phyloP scores from a whole-genome alignment of 2,888 invertebrate species.

The Nemotelus pantherinus region DNA sequence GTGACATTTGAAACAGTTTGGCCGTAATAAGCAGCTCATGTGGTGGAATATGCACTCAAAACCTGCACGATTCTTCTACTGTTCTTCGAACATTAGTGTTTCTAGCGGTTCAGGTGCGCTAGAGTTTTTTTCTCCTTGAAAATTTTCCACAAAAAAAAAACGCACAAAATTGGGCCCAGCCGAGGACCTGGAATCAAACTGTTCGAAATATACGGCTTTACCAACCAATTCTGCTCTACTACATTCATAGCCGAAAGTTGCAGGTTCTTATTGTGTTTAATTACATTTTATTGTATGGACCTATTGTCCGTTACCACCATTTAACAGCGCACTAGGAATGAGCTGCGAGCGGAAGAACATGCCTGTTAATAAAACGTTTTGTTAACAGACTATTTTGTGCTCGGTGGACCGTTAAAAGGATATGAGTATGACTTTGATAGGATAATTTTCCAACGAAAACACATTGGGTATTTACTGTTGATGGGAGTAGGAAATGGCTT shows the following conservation, averaged over 20 bases:
- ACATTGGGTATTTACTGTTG: not conserved
- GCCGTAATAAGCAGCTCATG: no score
- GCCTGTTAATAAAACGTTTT: conserved; percentile 17
- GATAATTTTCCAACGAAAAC: conserved; percentile 12
- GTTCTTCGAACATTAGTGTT: no score
- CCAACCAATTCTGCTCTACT: no score
- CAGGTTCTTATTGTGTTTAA: conserved; percentile 27
- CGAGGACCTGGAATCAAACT: no score
- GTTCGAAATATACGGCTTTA: no score
- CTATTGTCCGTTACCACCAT: not conserved
- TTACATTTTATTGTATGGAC: conserved; percentile 26
- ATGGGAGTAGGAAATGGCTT: not conserved
- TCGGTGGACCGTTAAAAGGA: conserved; percentile 30
- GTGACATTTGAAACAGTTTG: no score
- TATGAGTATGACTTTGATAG: conserved; percentile 30
- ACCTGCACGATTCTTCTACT: no score
- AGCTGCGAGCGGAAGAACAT: not conserved
- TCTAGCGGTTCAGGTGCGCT: no score
- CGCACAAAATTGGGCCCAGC: no score
- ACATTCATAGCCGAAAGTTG: not conserved
- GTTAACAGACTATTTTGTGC: conserved; percentile 26
- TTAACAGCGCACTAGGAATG: not conserved
- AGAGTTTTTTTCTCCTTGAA: no score
- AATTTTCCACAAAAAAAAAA: no score
- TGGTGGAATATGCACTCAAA: no score